Base-by-base conservation (phyloP, 2,113 vertebrate genomes). In the Hippocampus mohnikei region DNA sequence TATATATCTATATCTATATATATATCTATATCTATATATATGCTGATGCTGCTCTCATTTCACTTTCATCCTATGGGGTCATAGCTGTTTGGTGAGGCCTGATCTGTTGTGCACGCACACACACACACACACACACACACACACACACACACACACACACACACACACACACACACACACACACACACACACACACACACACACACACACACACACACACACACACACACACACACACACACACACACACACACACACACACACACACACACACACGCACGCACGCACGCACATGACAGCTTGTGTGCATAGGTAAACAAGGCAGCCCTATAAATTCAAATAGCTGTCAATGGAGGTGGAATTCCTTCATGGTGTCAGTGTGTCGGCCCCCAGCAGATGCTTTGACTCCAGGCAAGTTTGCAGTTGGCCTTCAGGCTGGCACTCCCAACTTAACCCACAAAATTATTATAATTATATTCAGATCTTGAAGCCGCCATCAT, bases 271-370 rank as follows among this genome's bases (percentile, higher is more conserved):
- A 41, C 44, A 50, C 78, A 72, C 9, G 61, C 42, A 37, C 69
- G 65, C 27, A 64, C 67, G 48, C 67, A 64, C 60, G 70, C 63
- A 74, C 46, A 55, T 64, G 53, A 40, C 59, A 40, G 13, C 25
- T 65, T 88, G 80, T 84, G 75, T 85, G 81, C 85, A 91, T 93
- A 86, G 81, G 87, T 91, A 91, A 96, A 96, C 94, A 95, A 87
- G 89, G 90, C 92, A 89, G 92, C 91, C 92, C 93, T 92, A 92
- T 94, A 96, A 96, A 96, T 95, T 94, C 66, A 66, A 86, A 81
- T 78, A 79, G 83, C 82, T 88, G 85, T 88, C 84, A 85, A 85
- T 91, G 87, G 87, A 77, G 81, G 71, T 76, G 75, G 86, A 88
- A 92, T 92, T 93, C 88, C 89, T 90, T 88, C 76, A 37, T 15